Base-by-base conservation (phyloP, 2,797 vertebrate genomes). In the Fistularia tabacaria region DNA sequence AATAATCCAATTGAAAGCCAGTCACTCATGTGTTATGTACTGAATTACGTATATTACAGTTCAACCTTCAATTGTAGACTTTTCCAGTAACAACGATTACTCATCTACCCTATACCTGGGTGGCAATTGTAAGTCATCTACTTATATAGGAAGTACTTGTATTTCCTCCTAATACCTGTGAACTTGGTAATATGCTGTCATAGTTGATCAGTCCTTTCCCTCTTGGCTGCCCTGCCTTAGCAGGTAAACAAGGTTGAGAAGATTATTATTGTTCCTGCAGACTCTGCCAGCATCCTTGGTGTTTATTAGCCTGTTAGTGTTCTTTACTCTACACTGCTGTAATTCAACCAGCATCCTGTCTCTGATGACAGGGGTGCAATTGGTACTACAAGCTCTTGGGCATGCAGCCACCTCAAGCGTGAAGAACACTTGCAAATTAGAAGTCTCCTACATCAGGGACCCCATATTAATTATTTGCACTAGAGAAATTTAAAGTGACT, bases 401-500 rank as follows among this genome's bases (percentile, higher is more conserved):
- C 82, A 85, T 73, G 83, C 82, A 76, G 82, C 77, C 79, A 80
- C 83, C 85, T 84, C 76, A 90, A 83, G 88, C 88, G 84, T 90
- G 91, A 91, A 91, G 89, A 91, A 88, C 89, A 90, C 87, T 91
- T 89, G 86, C 85, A 91, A 91, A 92, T 92, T 89, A 91, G 86
- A 89, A 81, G 73, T 82, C 83, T 88, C 86, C 84, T 79, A 87
- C 84, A 74, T 84, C 73, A 80, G 80, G 83, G 82, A 83, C 77
- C 81, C 70, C 73, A 69, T 83, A 90, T 89, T 90, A 91, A 91
- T 91, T 90, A 91, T 90, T 89, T 85, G 82, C 87, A 89, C 83
- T 60, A 82, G 83, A 89, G 82, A 87, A 90, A 85, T 87, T 88
- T 81, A 80, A 77, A 82, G 77, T 88, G 89, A 91, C 73, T 89